These are phyloP conservation scores for Tympanuchus pallidicinctus DNA, from an alignment of 2,113 vertebrate species.

Conservation along the genomic window DNA sequence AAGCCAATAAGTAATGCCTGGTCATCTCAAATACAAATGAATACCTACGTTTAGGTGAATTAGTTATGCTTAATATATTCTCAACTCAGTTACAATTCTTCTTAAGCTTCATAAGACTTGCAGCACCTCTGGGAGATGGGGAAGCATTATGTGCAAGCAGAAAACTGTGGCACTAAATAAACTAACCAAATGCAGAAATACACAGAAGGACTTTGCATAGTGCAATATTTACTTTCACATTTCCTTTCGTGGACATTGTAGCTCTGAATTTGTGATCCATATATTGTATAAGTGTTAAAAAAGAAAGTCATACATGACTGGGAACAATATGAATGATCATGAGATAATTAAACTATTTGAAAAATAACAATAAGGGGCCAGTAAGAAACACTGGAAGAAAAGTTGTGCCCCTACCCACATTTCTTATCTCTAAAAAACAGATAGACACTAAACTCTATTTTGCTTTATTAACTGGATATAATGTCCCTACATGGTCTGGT, in stretches of 20 bases:
- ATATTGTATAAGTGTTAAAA: neutral
- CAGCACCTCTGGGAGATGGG: neutral
- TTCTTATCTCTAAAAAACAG: neutral
- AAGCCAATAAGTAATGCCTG: neutral
- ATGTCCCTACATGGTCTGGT: neutral
- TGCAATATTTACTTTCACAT: neutral
- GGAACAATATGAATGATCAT: neutral
- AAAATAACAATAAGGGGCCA: neutral
- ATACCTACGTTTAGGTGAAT: neutral
- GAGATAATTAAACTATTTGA: neutral
- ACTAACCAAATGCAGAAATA: neutral
- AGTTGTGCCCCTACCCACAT: neutral
- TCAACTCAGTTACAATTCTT: neutral
- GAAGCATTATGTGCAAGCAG: neutral
- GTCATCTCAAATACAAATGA: neutral
- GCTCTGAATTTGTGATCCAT: neutral
- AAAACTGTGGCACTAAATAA: neutral
- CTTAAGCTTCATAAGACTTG: neutral
- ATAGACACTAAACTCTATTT: neutral
- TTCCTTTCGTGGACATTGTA: neutral
- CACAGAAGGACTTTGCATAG: neutral
- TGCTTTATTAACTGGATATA: neutral
- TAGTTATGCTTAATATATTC: neutral
- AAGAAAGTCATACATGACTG: neutral
- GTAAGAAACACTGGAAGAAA: neutral